These are phyloP conservation scores for Zingel zingel DNA, from an alignment of 2,113 vertebrate genomes.

Conservation along the genomic window DNA sequence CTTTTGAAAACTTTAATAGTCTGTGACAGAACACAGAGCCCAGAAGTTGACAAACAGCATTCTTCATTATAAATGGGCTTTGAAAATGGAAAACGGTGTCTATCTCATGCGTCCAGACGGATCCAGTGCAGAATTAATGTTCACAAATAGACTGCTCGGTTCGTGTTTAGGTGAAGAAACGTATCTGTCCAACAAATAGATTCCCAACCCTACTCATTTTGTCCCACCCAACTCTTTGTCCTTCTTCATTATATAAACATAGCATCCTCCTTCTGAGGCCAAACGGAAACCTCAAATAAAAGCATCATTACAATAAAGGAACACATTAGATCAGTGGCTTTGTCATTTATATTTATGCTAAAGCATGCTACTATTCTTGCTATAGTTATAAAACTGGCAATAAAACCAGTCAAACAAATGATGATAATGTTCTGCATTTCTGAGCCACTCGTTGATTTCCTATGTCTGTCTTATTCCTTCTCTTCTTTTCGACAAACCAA, in stretches of 20 bases:
- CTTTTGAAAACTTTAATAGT: conserved; percentile 48
- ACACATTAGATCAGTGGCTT: conserved; percentile 1
- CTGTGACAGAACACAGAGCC: conserved; percentile 45
- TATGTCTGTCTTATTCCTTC: not conserved
- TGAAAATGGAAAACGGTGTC: conserved; percentile 55
- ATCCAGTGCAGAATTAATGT: conserved; percentile 23
- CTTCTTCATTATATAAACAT: conserved; percentile 49
- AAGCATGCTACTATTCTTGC: not conserved
- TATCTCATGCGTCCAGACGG: conserved; percentile 20
- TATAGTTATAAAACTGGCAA: not conserved
- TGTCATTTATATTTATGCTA: conserved; percentile 10
- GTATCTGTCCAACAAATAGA: conserved; percentile 23
- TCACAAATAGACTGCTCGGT: conserved; percentile 14
- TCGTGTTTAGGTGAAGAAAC: conserved; percentile 27
- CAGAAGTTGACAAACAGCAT: conserved; percentile 57
- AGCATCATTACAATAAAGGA: conserved; percentile 24
- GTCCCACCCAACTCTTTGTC: conserved; percentile 42
- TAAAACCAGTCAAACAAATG: conserved; percentile 15
- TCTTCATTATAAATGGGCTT: conserved; percentile 64
- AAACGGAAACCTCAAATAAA: conserved; percentile 13
- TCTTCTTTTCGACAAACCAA: conserved; percentile 5
- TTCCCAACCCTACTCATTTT: conserved; percentile 21
- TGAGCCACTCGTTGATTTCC: not conserved
- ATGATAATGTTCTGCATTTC: not conserved
- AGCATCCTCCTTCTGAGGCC: conserved; percentile 8